Evolutionary conservation across 2,888 invertebrate species (phyloP).

Genomic region (Bedellia somnulentella): DNA sequence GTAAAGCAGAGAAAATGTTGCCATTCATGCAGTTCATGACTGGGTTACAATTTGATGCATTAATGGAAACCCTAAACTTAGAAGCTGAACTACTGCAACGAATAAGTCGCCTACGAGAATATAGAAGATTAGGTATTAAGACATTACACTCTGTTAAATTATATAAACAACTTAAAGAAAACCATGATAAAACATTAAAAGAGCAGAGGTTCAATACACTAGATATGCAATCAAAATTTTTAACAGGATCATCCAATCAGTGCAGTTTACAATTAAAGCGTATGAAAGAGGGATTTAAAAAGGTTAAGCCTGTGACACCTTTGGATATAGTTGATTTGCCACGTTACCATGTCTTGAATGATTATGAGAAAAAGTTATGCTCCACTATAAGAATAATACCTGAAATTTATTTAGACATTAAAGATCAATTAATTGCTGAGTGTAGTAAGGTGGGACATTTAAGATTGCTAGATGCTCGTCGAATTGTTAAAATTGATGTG

Average conservation of each 20-base stretch:
- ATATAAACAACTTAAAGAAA: constrained; percentile 66
- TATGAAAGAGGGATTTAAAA: constrained; percentile 17
- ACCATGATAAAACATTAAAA: constrained; percentile 58
- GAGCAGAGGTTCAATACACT: constrained; percentile 34
- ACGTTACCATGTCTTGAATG: constrained; percentile 72
- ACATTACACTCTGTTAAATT: constrained; percentile 64
- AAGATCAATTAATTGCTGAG: constrained; percentile 72
- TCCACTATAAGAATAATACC: constrained; percentile 75
- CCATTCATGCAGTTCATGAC: constrained; percentile 76
- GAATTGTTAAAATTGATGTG: constrained; percentile 88
- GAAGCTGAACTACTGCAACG: constrained; percentile 69
- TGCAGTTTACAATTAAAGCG: too few relatives aligned
- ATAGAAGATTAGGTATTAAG: constrained; percentile 71
- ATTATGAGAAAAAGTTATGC: constrained; percentile 76
- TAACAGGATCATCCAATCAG: constrained; percentile 29
- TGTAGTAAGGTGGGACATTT: constrained; percentile 75
- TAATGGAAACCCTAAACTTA: constrained; percentile 75
- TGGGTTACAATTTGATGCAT: constrained; percentile 72
- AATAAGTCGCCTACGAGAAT: constrained; percentile 64
- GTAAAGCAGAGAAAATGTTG: constrained; percentile 64
- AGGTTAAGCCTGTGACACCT: constrained; percentile 32
- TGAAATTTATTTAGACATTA: constrained; percentile 76
- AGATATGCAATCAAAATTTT: constrained; percentile 35
- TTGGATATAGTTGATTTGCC: constrained; percentile 73
- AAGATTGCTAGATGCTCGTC: constrained; percentile 78